Base-by-base conservation (phyloP, 2,113 vertebrate genomes). In the Peromyscus polionotus region DNA sequence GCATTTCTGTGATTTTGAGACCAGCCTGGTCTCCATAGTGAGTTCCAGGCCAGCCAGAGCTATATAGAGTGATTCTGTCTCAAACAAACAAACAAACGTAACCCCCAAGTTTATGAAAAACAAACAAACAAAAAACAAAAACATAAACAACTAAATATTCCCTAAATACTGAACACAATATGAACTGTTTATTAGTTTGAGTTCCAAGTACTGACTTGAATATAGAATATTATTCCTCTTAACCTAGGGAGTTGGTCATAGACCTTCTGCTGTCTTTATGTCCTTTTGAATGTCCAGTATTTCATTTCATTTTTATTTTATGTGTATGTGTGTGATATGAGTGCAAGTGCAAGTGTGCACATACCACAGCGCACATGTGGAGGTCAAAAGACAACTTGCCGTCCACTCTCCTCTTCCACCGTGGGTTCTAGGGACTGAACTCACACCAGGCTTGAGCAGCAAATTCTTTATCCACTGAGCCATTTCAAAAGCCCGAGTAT, bases 91-190 rank as follows among this genome's bases (percentile, higher is more conserved):
- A 79, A 79, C 54, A 54, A 54, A 51, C 51, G 48, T 22, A 81
- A n/a, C 7, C n/a, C 8, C n/a, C 39, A 73, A 22, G n/a, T 81
- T 81, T 59, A 59, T n/a, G 10, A 81, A 45, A 45, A 86, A 67
- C 8, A 51, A 51, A 51, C 8, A 48, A 48, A 48, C 42, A 42
- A 42, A 42, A 48, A 48, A 48, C 42, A 42, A 42, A 42, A 42
- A 42, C 57, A 57, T 67, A 5, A 87, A 90, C 10, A 83, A 91
- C 22, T 90, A 88, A 61, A 91, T 77, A 95, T 59, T 5, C 28
- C n/a, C 51, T 81, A 86, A 93, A 77, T 89, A 77, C 70, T 86
- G 68, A 92, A 63, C 33, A 89, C 33, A 94, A 72, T 54, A 83
- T 88, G 63, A 20, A 59, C 61, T 85, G 73, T 36, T 68, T 39